These are phyloP conservation scores for Hycleus phaleratus DNA, from an alignment of 1,140 invertebrate species.

Conservation along the genomic window DNA sequence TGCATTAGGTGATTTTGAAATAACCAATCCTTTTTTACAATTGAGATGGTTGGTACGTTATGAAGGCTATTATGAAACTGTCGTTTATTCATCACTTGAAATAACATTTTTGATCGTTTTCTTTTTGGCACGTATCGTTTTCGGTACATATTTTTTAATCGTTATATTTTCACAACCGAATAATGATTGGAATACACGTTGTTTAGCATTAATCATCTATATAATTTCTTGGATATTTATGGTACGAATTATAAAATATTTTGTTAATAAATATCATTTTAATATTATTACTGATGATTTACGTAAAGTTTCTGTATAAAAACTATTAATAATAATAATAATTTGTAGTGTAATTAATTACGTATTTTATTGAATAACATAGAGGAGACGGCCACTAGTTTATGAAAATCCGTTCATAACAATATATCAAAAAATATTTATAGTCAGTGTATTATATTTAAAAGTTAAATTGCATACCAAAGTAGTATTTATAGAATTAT, in stretches of 20 bases:
- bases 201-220: slow-evolving; percentile 30
- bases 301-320: no score
- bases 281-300: not conserved
- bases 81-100: slow-evolving; percentile 28
- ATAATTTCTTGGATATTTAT: slow-evolving; percentile 37
- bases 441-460: slow-evolving; percentile 1
- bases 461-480: slow-evolving; percentile 7
- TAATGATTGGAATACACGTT: slow-evolving; percentile 33
- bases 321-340: no score
- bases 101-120: slow-evolving; percentile 32
- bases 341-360: not conserved
- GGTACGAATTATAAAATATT: slow-evolving; percentile 29
- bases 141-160: slow-evolving; percentile 31
- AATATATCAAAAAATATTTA: slow-evolving; percentile 7
- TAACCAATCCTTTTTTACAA: slow-evolving; percentile 53
- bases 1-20: slow-evolving; percentile 46
- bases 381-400: no score
- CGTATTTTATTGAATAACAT: not conserved
- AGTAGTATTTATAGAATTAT: not conserved
- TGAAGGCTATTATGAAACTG: slow-evolving; percentile 31
- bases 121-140: slow-evolving; percentile 30
- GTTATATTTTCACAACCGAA: slow-evolving; percentile 22
- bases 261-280: slow-evolving; percentile 22
- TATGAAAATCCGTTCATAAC: not conserved
- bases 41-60: slow-evolving; percentile 44